Conservation (phyloP, 2,797 vertebrate species). For the Neosalanx taihuensis region DNA sequence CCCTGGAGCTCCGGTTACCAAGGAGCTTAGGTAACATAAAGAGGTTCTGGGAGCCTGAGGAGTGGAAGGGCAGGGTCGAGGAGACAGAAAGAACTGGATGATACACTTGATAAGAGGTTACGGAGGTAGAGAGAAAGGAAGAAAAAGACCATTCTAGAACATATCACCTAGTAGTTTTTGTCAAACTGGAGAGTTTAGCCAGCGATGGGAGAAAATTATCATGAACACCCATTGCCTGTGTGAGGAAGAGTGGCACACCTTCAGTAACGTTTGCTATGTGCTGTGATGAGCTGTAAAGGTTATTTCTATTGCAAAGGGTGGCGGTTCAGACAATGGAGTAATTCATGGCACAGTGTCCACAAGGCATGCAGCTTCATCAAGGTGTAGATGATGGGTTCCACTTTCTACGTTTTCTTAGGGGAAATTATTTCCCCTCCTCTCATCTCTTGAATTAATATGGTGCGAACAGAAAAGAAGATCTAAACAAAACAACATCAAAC, state of each 20-base stretch:
- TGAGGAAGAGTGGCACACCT: background rate
- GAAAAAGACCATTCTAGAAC: background rate
- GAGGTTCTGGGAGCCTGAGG: no score
- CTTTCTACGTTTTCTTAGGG: conserved; percentile 4
- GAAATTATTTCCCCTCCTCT: background rate
- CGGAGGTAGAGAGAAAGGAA: conserved; percentile 1
- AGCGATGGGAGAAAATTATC: background rate
- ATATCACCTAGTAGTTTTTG: background rate
- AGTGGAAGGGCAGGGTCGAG: background rate
- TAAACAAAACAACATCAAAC: background rate
- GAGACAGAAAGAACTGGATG: conserved; percentile 20
- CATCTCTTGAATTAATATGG: background rate
- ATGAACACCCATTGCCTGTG: background rate
- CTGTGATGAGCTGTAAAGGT: conserved; percentile 7
- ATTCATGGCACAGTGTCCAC: conserved; percentile 1
- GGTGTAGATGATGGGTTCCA: background rate
- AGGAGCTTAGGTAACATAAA: no score
- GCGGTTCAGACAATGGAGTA: conserved; percentile 12
- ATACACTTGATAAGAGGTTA: conserved; percentile 13
- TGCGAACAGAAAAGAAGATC: background rate
- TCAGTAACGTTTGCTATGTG: background rate
- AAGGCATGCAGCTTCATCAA: conserved; percentile 9
- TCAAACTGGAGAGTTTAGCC: background rate
- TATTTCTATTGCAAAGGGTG: background rate
- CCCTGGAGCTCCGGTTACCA: conserved; percentile 27